Evolutionary conservation across 2,113 vertebrate species (phyloP).

Genomic region (Urocitellus parryii): DNA sequence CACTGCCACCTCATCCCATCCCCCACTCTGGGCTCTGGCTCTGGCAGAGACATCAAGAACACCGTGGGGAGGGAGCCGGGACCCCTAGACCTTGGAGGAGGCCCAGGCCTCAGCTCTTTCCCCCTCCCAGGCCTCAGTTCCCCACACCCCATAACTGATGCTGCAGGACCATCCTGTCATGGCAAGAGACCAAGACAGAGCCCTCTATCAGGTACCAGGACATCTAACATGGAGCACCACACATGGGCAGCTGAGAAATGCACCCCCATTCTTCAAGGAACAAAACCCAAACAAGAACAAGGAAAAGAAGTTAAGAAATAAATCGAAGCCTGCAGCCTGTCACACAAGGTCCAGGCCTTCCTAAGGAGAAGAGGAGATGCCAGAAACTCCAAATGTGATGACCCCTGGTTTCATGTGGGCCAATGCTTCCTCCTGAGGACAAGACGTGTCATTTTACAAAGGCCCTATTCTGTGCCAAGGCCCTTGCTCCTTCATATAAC

Average conservation of each 20-base stretch:
- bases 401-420: background rate
- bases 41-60: background rate
- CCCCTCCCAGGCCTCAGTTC: background rate
- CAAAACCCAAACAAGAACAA: background rate
- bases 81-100: background rate
- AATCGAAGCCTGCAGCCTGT: background rate
- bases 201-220: background rate
- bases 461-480: background rate
- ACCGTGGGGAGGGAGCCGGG: rapidly evolving
- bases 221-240: background rate
- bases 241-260: rapidly evolving
- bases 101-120: background rate
- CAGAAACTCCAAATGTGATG: background rate
- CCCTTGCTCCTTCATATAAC: background rate
- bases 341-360: background rate
- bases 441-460: conserved; percentile 22
- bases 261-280: background rate
- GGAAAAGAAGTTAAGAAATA: background rate
- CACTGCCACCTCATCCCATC: background rate
- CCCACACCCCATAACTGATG: background rate
- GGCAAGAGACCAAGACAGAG: background rate
- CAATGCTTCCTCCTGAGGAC: background rate
- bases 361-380: background rate
- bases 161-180: background rate
- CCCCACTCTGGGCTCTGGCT: background rate